Conservation (phyloP, 2,797 vertebrate species). For the Trichosurus vulpecula region DNA sequence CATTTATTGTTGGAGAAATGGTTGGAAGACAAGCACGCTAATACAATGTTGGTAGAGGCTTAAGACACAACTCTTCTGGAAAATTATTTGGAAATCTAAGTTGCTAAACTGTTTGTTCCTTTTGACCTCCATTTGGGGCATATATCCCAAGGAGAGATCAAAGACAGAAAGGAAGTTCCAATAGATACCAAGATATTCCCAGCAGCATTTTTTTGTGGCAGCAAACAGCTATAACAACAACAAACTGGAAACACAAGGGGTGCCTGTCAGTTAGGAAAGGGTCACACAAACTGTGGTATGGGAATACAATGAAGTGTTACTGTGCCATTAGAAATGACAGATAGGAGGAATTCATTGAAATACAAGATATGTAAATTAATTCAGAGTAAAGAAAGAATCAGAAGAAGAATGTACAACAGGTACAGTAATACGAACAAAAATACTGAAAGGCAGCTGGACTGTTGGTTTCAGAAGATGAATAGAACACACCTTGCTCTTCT, state of each 20-base stretch:
- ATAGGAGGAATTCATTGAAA: neutral
- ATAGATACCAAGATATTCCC: neutral
- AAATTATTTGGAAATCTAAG: neutral
- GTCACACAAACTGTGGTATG: no score
- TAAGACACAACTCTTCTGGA: neutral
- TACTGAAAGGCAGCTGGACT: neutral
- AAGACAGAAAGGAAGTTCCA: neutral
- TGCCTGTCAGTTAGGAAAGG: neutral
- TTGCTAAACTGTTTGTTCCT: no score
- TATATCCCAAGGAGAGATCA: neutral
- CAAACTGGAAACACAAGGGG: neutral
- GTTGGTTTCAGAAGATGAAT: neutral
- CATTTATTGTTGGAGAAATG: neutral
- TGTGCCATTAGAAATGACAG: neutral
- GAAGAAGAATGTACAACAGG: neutral
- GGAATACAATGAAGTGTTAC: no score
- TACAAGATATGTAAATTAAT: neutral
- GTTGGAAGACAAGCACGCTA: neutral
- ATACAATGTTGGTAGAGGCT: neutral
- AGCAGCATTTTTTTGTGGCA: neutral
- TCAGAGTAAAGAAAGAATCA: neutral
- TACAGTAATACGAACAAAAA: neutral
- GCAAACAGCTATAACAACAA: neutral
- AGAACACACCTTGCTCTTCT: neutral
- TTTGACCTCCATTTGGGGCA: no score